Percentiles rank a stretch among this genome's conserved stretches.
These are phyloP conservation scores for Gavialis gangeticus DNA, from an alignment of 2,113 vertebrate species.

Conservation along the genomic window DNA sequence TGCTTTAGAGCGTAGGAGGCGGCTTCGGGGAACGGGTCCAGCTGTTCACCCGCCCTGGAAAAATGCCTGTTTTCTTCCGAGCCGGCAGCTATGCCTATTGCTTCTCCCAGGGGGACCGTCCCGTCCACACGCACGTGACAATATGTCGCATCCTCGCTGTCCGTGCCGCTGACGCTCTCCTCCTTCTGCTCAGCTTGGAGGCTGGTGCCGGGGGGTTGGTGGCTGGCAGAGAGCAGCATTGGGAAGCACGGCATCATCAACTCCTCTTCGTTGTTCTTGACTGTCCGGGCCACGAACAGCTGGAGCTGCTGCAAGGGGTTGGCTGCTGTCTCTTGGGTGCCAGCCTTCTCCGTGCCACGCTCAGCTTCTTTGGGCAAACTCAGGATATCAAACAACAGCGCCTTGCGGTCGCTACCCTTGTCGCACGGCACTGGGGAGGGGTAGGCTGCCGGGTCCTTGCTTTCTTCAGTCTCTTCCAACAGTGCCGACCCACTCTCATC, in stretches of 20 bases:
- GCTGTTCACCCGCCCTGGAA: neutral
- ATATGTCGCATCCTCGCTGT: neutral
- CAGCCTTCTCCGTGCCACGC: fast-evolving
- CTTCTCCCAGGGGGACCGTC: fast-evolving
- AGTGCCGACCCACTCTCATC: fast-evolving
- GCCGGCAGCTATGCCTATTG: neutral
- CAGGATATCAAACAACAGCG: conserved; percentile 43
- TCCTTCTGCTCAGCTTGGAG: neutral
- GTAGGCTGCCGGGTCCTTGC: neutral
- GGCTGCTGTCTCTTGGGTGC: conserved; percentile 15
- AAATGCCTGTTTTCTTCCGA: neutral
- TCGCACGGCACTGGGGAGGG: fast-evolving
- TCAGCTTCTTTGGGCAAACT: conserved; percentile 8
- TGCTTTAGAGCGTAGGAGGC: neutral
- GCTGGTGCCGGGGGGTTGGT: neutral
- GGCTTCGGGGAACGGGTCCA: neutral
- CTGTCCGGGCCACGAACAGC: conserved; percentile 71
- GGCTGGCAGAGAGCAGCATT: neutral
- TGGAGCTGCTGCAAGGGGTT: conserved; percentile 76
- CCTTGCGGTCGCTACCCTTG: conserved; percentile 31
- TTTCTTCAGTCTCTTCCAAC: neutral
- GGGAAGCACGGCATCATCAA: conserved; percentile 49
- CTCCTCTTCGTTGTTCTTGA: conserved; percentile 71
- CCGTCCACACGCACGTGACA: neutral
- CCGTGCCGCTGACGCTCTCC: fast-evolving